Percentiles rank a stretch among this genome's conserved stretches.
Evolutionary conservation across 2,113 vertebrate species (phyloP).

Genomic region (Speoplatyrhinus poulsoni): DNA sequence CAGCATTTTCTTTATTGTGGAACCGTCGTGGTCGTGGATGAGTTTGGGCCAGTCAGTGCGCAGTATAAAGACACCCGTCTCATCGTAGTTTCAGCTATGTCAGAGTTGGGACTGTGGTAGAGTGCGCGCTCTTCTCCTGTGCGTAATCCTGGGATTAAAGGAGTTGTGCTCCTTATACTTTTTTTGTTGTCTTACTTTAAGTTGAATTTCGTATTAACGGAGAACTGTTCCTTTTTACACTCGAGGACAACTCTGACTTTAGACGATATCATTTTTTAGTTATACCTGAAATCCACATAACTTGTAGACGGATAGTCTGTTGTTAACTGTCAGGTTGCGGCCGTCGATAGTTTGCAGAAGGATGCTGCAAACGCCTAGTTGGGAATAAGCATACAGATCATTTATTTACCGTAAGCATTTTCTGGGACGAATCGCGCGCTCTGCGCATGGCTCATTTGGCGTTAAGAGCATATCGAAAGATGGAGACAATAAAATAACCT

Average conservation of each 20-base stretch:
- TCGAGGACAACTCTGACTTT: too few relatives aligned
- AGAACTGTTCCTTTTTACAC: too few relatives aligned
- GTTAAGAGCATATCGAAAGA: constrained; percentile 20
- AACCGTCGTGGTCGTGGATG: neutral
- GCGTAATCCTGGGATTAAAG: constrained; percentile 28
- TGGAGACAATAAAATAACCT: neutral
- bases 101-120: constrained; percentile 11
- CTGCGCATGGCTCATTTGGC: constrained; percentile 27
- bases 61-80: neutral
- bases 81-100: neutral
- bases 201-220: too few relatives aligned
- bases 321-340: neutral
- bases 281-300: neutral
- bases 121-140: constrained; percentile 28
- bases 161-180: too few relatives aligned
- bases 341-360: too few relatives aligned
- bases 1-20: neutral
- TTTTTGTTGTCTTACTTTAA: too few relatives aligned
- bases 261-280: too few relatives aligned
- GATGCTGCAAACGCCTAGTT: neutral
- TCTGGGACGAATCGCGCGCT: constrained; percentile 23
- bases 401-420: neutral
- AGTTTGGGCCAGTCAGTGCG: neutral
- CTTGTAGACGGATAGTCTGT: neutral
- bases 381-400: neutral